Evolutionary conservation across 2,797 vertebrate species (phyloP).

Genomic region (Aselliscus stoliczkanus): DNA sequence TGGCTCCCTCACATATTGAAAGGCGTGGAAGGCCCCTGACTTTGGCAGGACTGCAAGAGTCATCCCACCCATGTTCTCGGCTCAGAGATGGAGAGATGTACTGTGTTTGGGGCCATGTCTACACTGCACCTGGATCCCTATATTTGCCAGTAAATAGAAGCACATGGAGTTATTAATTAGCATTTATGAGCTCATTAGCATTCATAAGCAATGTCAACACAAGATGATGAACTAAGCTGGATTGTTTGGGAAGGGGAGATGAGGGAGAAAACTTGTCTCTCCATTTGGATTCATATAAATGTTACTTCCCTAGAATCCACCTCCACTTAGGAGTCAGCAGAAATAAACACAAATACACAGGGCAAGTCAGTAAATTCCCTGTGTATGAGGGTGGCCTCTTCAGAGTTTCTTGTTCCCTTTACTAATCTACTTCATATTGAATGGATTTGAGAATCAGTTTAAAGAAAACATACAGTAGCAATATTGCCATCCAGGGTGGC

Average conservation of each 20-base stretch:
- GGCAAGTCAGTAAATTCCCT: slow-evolving; percentile 61
- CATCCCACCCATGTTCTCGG: neutral
- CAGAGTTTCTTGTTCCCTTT: slow-evolving; percentile 70
- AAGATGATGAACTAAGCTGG: slow-evolving; percentile 69
- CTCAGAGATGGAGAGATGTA: slow-evolving; percentile 1
- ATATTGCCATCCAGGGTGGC: slow-evolving; percentile 35
- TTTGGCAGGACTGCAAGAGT: neutral
- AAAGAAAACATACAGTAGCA: slow-evolving; percentile 53
- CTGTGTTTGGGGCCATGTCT: slow-evolving; percentile 37
- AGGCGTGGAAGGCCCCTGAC: neutral
- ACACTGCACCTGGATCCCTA: slow-evolving; percentile 58
- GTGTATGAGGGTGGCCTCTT: slow-evolving; percentile 64
- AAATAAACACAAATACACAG: slow-evolving; percentile 57
- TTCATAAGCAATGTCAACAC: slow-evolving; percentile 70
- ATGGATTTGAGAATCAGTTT: slow-evolving; percentile 62
- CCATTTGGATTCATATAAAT: slow-evolving; percentile 55
- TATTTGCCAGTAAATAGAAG: slow-evolving; percentile 67
- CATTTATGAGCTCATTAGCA: slow-evolving; percentile 73
- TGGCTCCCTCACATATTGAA: neutral
- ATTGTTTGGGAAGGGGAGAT: slow-evolving; percentile 62
- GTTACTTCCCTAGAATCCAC: slow-evolving; percentile 54
- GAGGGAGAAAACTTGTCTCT: slow-evolving; percentile 51
- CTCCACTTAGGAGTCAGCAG: slow-evolving; percentile 53
- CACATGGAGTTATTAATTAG: slow-evolving; percentile 74
- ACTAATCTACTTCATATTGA: slow-evolving; percentile 73